phyloP scores from a whole-genome alignment of 30 jellyfish, hydroid and myxozoan species.

The Aurelia sp. region DNA sequence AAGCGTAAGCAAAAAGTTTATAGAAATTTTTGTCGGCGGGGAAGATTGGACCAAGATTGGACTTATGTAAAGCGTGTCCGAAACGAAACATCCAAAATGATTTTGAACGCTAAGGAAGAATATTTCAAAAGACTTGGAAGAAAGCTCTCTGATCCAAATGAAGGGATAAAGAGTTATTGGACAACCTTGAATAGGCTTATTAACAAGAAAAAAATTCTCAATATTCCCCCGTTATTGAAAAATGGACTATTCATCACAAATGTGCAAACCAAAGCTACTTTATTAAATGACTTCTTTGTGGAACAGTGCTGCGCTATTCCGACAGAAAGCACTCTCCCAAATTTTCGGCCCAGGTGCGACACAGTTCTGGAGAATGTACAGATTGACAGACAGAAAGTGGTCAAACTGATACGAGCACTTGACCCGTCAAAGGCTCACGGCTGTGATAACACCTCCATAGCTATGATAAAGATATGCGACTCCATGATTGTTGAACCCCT shows the following conservation, averaged over 20 bases:
- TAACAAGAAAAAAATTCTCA: constrained; percentile 32
- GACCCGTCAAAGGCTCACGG: constrained; percentile 58
- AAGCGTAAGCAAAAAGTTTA: constrained; percentile 53
- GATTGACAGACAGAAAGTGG: constrained; percentile 9
- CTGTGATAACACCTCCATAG: constrained; percentile 49
- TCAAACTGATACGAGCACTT: constrained; percentile 30
- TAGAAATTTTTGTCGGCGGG: constrained; percentile 46
- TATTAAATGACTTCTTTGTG: constrained; percentile 37
- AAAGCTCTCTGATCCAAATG: constrained; percentile 44
- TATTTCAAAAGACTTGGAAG: constrained; percentile 48
- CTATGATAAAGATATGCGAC: constrained; percentile 58
- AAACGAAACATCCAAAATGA: constrained; percentile 25
- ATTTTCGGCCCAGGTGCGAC: constrained; percentile 5
- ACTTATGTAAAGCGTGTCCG: constrained; percentile 18
- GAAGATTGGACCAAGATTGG: constrained; percentile 54
- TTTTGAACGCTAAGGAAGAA: constrained; percentile 35
- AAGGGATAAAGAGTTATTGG: constrained; percentile 59
- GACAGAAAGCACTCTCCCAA: constrained; percentile 43
- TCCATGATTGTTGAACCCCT: constrained; percentile 49
- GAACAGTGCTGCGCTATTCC: constrained; percentile 31
- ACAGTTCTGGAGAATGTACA: constrained; percentile 10
- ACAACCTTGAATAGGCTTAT: constrained; percentile 37
- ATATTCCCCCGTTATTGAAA: constrained; percentile 49
- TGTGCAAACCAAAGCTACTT: constrained; percentile 28
- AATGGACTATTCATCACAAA: constrained; percentile 40